Base-by-base conservation (phyloP, 1,140 invertebrate genomes). In the Drosophila willistoni region DNA sequence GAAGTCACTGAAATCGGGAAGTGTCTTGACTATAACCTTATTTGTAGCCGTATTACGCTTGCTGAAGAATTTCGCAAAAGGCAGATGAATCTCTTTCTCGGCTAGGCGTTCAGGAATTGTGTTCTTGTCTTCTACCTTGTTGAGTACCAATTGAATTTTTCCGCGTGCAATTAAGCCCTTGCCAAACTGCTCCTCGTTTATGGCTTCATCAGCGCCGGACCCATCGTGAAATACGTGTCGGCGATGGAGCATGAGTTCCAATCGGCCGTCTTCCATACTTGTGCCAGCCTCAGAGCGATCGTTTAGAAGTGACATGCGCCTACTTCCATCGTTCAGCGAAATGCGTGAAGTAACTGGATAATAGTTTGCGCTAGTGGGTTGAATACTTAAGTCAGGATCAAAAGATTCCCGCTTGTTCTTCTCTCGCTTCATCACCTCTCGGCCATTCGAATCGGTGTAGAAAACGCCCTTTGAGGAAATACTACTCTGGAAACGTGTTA, bases 361-460 rank as follows among this genome's bases (percentile, higher is more conserved):
- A 92, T 98, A 99, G 92, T 99, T 99, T 0, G 96, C 96, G 25
- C 97, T 92, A 0, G 97, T 93, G n/a, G 73, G 42, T 6, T 76
- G 73, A 19, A 22, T 94, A 92, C 68, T 99, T 95, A 98, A 44
- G 0, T 93, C 91, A 0, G 96, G 14, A 93, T 93, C 95, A 95
- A 99, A 1, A 96, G 96, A 9, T 33, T 96, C 95, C 22, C 98
- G 93, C 68, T 94, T 94, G 89, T 99, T 94, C 44, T 95, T 92
- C 68, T 94, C 93, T 54, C 98, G 94, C 77, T 95, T 94, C 47
- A 99, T 87, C 90, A 97, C 95, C 92, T 99, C 97, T 42, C 98
- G 93, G 0, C 98, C 98, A 92, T 99, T 99, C 0, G 97, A 96
- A 91, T 99, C 98, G 0, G 98, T 99, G 89, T 96, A 98, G 91